phyloP scores from a whole-genome alignment of 2,888 invertebrate genomes.

The Furcula furcula region DNA sequence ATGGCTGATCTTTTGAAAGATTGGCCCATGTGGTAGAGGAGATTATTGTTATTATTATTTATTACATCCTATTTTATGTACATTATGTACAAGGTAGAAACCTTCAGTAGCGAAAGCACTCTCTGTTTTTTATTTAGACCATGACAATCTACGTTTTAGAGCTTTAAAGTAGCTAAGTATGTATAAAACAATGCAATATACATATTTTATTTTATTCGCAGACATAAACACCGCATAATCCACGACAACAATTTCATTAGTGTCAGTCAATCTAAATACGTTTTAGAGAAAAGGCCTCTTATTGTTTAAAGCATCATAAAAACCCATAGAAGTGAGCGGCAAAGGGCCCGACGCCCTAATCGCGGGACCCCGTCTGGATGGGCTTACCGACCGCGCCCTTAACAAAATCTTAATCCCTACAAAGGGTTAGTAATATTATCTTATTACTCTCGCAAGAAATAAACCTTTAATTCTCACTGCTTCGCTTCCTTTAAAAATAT shows the following conservation, averaged over 20 bases:
- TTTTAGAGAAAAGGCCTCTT: slow-evolving; percentile 33
- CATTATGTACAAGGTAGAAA: no score
- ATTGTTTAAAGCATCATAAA: slow-evolving; percentile 62
- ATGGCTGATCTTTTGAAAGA: no score
- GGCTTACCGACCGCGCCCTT: slow-evolving; percentile 70
- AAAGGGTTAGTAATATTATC: slow-evolving; percentile 81
- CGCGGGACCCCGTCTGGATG: slow-evolving; percentile 64
- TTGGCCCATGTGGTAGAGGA: no score
- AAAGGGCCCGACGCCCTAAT: slow-evolving; percentile 54
- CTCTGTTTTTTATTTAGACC: no score
- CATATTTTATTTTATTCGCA: not conserved
- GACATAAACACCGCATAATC: slow-evolving; percentile 12
- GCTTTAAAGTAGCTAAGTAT: no score
- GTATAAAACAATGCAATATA: no score
- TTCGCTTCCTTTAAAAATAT: slow-evolving; percentile 57
- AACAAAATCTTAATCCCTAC: slow-evolving; percentile 81
- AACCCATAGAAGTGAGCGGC: slow-evolving; percentile 66
- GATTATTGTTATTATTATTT: no score
- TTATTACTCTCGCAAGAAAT: slow-evolving; percentile 77
- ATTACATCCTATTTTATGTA: no score
- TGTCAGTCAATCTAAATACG: slow-evolving; percentile 27
- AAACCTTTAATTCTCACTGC: slow-evolving; percentile 65
- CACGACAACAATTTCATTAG: slow-evolving; percentile 30
- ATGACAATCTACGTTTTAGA: no score
- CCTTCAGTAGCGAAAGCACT: no score